Percentiles rank a stretch among this genome's conserved stretches.
phyloP scores from a whole-genome alignment of 2,113 vertebrate species.

The Takifugu bimaculatus region DNA sequence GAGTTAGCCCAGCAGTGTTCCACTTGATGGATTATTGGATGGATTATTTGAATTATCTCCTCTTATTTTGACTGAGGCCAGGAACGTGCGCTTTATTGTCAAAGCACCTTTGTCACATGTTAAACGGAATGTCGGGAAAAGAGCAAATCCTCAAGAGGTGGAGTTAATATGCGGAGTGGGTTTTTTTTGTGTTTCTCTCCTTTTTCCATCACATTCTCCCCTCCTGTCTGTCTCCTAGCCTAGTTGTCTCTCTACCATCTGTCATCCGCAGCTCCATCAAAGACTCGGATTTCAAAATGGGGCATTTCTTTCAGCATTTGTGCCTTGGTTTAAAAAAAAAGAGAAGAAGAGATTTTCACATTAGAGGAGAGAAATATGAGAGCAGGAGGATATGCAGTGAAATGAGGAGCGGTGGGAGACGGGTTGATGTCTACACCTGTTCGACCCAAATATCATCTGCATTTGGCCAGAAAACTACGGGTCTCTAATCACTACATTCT shows the following conservation, averaged over 20 bases:
- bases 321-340: conserved; percentile 12
- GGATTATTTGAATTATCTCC: conserved; percentile 5
- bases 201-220: conserved; percentile 2
- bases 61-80: conserved; percentile 12
- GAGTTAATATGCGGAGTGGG: conserved; percentile 1
- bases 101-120: conserved; percentile 11
- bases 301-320: conserved; percentile 40
- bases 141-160: conserved; percentile 13
- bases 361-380: conserved; percentile 14
- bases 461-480: too few relatives aligned
- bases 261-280: conserved; percentile 63
- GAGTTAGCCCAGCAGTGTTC: neutral
- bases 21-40: neutral
- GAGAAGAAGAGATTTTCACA: conserved; percentile 18
- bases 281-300: conserved; percentile 65
- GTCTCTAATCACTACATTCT: too few relatives aligned
- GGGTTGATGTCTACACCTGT: too few relatives aligned
- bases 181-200: neutral
- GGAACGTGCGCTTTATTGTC: conserved; percentile 9
- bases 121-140: conserved; percentile 10
- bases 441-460: too few relatives aligned
- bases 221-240: conserved; percentile 21
- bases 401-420: conserved; percentile 4
- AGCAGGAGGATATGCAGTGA: conserved; percentile 19
- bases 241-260: conserved; percentile 47